A percentile compares a stretch with the other conserved stretches of the same genome.
Evolutionary conservation across 2,797 vertebrate genomes (phyloP).

Genomic region (Gallirallus australis): DNA sequence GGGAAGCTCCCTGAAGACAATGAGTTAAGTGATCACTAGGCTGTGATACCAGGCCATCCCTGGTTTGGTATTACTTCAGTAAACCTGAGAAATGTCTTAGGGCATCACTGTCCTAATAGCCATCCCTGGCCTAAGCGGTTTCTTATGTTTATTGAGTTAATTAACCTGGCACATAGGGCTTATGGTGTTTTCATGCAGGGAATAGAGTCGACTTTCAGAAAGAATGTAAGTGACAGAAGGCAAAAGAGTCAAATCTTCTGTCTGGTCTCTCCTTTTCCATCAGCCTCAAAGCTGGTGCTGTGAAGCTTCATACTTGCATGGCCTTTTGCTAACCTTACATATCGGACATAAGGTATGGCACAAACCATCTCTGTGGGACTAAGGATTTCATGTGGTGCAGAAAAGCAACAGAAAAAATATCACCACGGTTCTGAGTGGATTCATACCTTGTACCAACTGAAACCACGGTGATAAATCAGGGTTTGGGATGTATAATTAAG

Average conservation of each 20-base stretch:
- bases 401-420: neutral
- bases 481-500: neutral
- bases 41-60: neutral
- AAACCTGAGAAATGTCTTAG: too few species aligned
- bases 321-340: neutral
- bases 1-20: neutral
- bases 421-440: neutral
- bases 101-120: too few species aligned
- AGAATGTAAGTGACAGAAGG: neutral
- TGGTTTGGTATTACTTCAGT: neutral
- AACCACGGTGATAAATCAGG: neutral
- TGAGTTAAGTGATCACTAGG: neutral
- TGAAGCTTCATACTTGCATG: neutral
- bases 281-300: neutral
- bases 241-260: neutral
- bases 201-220: neutral
- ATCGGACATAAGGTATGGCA: neutral
- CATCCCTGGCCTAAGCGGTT: neutral
- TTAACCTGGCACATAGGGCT: neutral
- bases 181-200: neutral
- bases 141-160: neutral
- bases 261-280: neutral
- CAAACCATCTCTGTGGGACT: accelerated
- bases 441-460: neutral
- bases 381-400: neutral